Percentiles rank a stretch among this genome's conserved stretches.
Conservation (phyloP, 1,140 invertebrate species). For the Calephelis nemesis region DNA sequence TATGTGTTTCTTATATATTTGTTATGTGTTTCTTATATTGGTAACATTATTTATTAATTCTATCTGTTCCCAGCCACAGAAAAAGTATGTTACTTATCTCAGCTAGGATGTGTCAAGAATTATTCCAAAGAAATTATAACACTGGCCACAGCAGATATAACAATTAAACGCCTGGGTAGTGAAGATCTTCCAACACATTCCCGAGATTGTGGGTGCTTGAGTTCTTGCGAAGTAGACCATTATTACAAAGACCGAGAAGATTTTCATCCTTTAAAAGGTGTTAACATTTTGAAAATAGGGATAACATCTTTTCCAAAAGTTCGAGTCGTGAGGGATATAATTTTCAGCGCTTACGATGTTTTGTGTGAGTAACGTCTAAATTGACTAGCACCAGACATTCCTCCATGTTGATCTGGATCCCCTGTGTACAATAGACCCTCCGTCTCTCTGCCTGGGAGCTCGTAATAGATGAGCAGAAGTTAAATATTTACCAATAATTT, state of each 20-base stretch:
- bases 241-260: constrained; percentile 58
- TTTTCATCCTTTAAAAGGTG: constrained; percentile 29
- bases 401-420: too few relatives aligned
- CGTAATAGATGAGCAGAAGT: too few relatives aligned
- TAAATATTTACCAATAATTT: too few relatives aligned
- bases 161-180: constrained; percentile 37
- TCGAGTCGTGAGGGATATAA: constrained; percentile 54
- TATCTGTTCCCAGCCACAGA: constrained; percentile 45
- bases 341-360: constrained; percentile 57
- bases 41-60: background rate
- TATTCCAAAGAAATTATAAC: constrained; percentile 54
- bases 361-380: constrained; percentile 48
- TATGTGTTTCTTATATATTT: too few relatives aligned
- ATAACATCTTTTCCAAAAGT: constrained; percentile 61
- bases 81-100: constrained; percentile 48
- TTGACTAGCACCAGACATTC: background rate
- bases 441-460: too few relatives aligned
- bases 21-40: too few relatives aligned
- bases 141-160: constrained; percentile 43
- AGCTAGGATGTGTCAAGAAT: constrained; percentile 48
- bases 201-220: constrained; percentile 55
- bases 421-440: too few relatives aligned
- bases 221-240: constrained; percentile 51
- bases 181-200: constrained; percentile 43
- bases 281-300: constrained; percentile 43